phyloP scores from a whole-genome alignment of 2,797 vertebrate species.

The Fundulus diaphanus region DNA sequence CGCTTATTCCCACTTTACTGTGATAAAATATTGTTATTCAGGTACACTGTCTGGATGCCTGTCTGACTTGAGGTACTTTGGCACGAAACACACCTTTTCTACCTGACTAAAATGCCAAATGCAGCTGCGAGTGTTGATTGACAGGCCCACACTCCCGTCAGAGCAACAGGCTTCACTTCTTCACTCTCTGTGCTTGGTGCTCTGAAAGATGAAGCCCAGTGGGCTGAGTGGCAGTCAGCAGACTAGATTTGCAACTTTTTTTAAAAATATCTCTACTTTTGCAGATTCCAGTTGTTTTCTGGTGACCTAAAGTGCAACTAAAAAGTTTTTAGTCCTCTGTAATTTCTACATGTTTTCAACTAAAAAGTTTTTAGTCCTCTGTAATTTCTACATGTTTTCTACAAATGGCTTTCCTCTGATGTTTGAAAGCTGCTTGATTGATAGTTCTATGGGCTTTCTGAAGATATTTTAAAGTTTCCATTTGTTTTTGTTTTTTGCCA shows the following conservation, averaged over 20 bases:
- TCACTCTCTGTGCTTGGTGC: constrained; percentile 32
- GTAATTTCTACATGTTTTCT: background rate
- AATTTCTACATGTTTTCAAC: background rate
- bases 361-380: background rate
- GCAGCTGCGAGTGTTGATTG: constrained; percentile 61
- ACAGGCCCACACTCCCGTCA: constrained; percentile 60
- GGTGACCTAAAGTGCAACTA: background rate
- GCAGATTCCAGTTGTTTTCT: background rate
- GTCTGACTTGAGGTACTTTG: constrained; percentile 69
- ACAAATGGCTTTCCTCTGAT: background rate
- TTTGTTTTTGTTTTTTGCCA: no score
- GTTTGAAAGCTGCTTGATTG: background rate
- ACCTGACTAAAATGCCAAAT: constrained; percentile 71
- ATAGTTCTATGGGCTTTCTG: background rate
- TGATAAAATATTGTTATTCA: constrained; percentile 75
- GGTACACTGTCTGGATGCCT: constrained; percentile 56
- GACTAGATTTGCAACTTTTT: constrained; percentile 17
- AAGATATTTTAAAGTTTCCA: background rate
- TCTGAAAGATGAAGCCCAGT: constrained; percentile 39
- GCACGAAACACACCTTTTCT: constrained; percentile 67
- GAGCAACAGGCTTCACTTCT: constrained; percentile 50
- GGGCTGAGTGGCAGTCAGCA: constrained; percentile 45
- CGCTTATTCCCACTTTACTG: constrained; percentile 57
- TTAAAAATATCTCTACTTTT: constrained; percentile 15
- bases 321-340: background rate